Evolutionary conservation across 1,140 invertebrate genomes (phyloP), one percentile per base, ranked within the genome.

Genomic region (Achroia grisella): DNA sequence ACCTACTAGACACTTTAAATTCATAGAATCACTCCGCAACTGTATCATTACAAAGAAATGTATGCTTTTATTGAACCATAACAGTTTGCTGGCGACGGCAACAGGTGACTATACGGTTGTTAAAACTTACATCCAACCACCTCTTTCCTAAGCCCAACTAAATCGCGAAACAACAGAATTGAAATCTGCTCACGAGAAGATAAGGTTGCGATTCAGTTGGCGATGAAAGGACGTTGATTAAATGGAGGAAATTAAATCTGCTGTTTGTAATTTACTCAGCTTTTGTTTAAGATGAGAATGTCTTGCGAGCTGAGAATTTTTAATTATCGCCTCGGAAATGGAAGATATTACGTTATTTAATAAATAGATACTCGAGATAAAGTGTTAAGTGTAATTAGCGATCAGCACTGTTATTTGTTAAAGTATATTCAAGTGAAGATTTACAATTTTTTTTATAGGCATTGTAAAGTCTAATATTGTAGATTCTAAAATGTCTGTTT

Each of bases 11-110:
- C 17, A n/a, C 13, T 49, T 29, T 39, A 43, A 44, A 49, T 49
- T 49, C 47, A 43, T 42, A 34, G n/a, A 12, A 29, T 33, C 40
- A 28, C 35, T 43, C 40, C 42, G 30, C 43, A 28, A 45, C 11
- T 28, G 43, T 42, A 39, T 37, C 42, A 44, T 52, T 42, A 42
- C 37, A 14, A 35, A 39, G 49, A 45, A 52, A 41, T 36, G 42
- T 42, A 23, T 35, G n/a, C 10, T 46, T 46, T 46, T 46, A 46
- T 46, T 46, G 34, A 32, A 14, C 35, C 36, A 27, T 39, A 39
- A 46, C 44, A 43, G 14, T 33, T 33, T 23, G 17, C 17, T 23
- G 17, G 17, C 17, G 6, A 23, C 12, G 36, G 44, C 44, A 46
- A 46, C 44, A 46, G 44, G 44, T 46, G 44, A 46, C 17, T 23